Base-by-base conservation (phyloP, 2,888 invertebrate genomes). In the Drosophila anomelani region DNA sequence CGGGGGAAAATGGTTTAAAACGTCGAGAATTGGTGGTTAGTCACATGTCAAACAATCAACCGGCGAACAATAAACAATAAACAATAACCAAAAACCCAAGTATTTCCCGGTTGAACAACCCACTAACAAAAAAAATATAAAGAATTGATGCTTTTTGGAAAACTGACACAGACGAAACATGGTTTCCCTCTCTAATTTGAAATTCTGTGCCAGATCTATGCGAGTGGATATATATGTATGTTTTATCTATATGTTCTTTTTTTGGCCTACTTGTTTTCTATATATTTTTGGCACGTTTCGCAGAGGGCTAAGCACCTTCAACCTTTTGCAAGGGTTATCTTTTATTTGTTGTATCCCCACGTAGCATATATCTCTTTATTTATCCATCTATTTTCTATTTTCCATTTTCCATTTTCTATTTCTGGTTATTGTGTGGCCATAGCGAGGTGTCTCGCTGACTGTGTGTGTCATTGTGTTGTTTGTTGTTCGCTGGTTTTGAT, bases 231-330 rank as follows among this genome's bases (percentile, higher is more conserved):
- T 13, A 17, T 15, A 15, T 20, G 13, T 9, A 15, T 17, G 4
- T 32, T 29, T 3, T 20, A 13, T 51, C 4, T 51, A 2, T 23
- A 9, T 62, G 23, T 34, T 60, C 32, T 57, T 57, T 41, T 60
- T 34, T 58, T 60, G 60, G 39, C 59, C 59, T 55, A 59, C 8
- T 59, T 55, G 59, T 54, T 41, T 39, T 56, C 29, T 57, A 20
- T 41, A 64, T 72, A 72, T 72, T 72, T 72, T 72, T 72, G 64
- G 75, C 44, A 57, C 41, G 44, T 73, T 73, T 63, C 56, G 64
- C 56, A 20, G 29, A 56, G 41, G 47, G 26, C 23, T 34, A 47
- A 13, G 68, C 44, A 67, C 67, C 68, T 67, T 68, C 44, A 67
- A 67, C 68, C 67, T 67, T 67, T 67, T 17, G 41, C n/a, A 47